These are phyloP conservation scores for Coelinius sp. DNA, from an alignment of 2,888 invertebrate species.

Conservation along the genomic window DNA sequence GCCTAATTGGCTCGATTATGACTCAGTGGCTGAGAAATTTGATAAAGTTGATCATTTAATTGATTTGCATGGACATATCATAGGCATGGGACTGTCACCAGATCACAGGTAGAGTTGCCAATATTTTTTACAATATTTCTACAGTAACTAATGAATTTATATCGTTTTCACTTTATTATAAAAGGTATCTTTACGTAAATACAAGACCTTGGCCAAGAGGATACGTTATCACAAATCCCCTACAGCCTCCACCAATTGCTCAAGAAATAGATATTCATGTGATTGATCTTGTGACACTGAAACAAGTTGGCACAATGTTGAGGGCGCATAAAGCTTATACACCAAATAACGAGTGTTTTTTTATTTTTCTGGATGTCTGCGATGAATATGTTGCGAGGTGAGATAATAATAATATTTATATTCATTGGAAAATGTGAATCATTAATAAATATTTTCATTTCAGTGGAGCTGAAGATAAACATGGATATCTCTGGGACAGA, in stretches of 20 bases:
- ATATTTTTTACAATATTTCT: constrained; percentile 24
- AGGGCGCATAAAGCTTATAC: constrained; percentile 87
- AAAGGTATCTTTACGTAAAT: constrained; percentile 86
- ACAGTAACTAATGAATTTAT: constrained; percentile 22
- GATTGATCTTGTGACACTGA: constrained; percentile 83
- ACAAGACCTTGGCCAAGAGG: constrained; percentile 86
- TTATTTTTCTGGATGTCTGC: constrained; percentile 87
- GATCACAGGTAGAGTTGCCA: constrained; percentile 75
- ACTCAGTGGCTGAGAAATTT: constrained; percentile 79
- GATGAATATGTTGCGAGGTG: constrained; percentile 88
- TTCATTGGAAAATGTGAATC: too few relatives aligned
- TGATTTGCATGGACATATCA: constrained; percentile 88
- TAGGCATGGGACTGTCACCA: constrained; percentile 88
- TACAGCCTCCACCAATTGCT: constrained; percentile 87
- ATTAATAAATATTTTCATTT: constrained; percentile 51
- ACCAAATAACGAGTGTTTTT: constrained; percentile 87
- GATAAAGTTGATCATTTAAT: constrained; percentile 85
- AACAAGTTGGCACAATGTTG: constrained; percentile 84
- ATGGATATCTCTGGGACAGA: constrained; percentile 88
- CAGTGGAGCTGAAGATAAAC: constrained; percentile 88
- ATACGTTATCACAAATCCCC: constrained; percentile 81
- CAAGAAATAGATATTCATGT: constrained; percentile 91
- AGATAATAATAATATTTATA: constrained; percentile 45
- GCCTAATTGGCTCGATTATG: constrained; percentile 79
- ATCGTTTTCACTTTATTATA: background rate